Evolutionary conservation across 2,113 vertebrate species (phyloP).

Genomic region (Phalacrocorax pelagicus): DNA sequence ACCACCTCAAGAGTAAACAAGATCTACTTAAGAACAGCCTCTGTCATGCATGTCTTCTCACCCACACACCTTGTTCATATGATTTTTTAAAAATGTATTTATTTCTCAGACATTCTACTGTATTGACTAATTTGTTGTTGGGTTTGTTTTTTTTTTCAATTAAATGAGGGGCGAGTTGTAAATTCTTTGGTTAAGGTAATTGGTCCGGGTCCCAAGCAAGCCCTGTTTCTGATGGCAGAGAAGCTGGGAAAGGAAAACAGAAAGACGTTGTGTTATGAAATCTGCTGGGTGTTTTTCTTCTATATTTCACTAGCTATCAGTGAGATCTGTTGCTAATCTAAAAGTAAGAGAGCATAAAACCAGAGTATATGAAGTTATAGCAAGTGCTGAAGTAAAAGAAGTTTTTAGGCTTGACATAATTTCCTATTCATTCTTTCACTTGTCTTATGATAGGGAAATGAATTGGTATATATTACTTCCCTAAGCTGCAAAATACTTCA

Average conservation of each 20-base stretch:
- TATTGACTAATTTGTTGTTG: not conserved
- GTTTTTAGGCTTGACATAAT: conserved; percentile 27
- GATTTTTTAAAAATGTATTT: not conserved
- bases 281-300: not conserved
- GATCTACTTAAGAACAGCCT: not conserved
- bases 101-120: not conserved
- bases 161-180: not conserved
- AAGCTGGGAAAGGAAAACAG: not conserved
- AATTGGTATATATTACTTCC: not conserved
- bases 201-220: not conserved
- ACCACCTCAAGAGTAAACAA: not conserved
- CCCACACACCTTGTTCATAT: not conserved
- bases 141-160: not conserved
- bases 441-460: not conserved
- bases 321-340: conserved; percentile 27
- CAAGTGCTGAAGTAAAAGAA: not conserved
- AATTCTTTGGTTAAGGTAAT: not conserved
- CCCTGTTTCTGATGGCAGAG: not conserved
- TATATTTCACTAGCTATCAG: not conserved
- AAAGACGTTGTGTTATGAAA: not conserved
- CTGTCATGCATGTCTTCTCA: not conserved
- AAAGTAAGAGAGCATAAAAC: not conserved
- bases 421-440: conserved; percentile 12
- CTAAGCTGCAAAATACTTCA: not conserved
- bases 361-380: not conserved